Evolutionary conservation across 37 sponge, comb jelly and placozoan species (phyloP).

Genomic region (Halichondria panicea): DNA sequence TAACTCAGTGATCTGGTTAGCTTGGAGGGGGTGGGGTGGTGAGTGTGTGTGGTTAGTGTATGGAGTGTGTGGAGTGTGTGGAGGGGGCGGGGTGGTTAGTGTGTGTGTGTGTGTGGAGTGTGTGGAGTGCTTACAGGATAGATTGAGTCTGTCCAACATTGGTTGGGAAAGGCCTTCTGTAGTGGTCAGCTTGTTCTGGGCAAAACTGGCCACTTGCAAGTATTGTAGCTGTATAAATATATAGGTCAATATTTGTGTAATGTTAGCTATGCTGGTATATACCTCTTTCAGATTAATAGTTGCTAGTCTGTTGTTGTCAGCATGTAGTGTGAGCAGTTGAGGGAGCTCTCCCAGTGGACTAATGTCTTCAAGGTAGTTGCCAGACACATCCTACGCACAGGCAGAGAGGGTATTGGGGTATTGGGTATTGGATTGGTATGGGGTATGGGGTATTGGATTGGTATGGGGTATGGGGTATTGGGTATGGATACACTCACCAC

Average conservation of each 20-base stretch:
- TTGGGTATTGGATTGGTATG: too few relatives aligned
- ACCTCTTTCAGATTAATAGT: slow-evolving; percentile 68
- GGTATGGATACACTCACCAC: slow-evolving; percentile 37
- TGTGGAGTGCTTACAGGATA: slow-evolving; percentile 73
- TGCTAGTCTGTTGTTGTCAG: slow-evolving; percentile 82
- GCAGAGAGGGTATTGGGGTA: background rate
- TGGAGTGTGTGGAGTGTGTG: too few relatives aligned
- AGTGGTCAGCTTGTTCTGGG: slow-evolving; percentile 72
- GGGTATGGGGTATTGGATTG: background rate
- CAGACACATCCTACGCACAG: slow-evolving; percentile 85
- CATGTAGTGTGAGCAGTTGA: slow-evolving; percentile 83
- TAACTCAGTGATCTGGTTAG: slow-evolving; percentile 77
- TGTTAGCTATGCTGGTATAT: too few relatives aligned
- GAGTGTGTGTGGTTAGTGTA: too few relatives aligned
- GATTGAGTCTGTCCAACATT: slow-evolving; percentile 71
- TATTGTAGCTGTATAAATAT: slow-evolving; percentile 69
- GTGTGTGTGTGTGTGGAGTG: too few relatives aligned
- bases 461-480: background rate
- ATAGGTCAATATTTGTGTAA: background rate
- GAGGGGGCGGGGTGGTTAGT: too few relatives aligned
- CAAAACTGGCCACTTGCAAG: slow-evolving; percentile 82
- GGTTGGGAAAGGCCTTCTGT: slow-evolving; percentile 85
- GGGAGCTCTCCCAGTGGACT: slow-evolving; percentile 63
- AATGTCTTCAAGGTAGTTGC: slow-evolving; percentile 78
- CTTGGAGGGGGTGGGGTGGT: slow-evolving; percentile 22